Evolutionary conservation across 2,888 invertebrate species (phyloP).

Genomic region (Orgyia antiqua): DNA sequence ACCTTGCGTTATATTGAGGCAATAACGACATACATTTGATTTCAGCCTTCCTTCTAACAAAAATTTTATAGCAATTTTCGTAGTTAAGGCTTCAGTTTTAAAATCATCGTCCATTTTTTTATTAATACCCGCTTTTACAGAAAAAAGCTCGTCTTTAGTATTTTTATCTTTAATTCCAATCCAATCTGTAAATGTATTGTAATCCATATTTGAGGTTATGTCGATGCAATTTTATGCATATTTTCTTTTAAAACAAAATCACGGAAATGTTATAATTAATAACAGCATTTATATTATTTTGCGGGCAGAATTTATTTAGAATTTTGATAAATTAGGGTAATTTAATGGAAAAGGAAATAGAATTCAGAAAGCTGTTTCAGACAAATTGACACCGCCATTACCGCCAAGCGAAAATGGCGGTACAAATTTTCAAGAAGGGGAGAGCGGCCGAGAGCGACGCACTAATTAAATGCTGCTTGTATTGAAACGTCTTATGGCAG

Average conservation of each 20-base stretch:
- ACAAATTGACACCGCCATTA: slow-evolving; percentile 13
- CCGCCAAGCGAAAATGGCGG: slow-evolving; percentile 23
- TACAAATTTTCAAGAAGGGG: no score
- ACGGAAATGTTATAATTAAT: no score
- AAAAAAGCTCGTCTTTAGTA: no score
- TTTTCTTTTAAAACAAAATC: no score
- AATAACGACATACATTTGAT: slow-evolving; percentile 56
- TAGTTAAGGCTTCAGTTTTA: slow-evolving; percentile 33
- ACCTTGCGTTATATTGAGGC: slow-evolving; percentile 39
- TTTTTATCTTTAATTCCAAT: no score
- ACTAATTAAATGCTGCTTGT: slow-evolving; percentile 1
- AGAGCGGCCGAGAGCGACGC: slow-evolving; percentile 9
- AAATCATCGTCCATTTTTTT: not conserved
- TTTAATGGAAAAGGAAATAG: no score
- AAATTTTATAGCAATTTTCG: slow-evolving; percentile 52
- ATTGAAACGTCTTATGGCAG: slow-evolving; percentile 1
- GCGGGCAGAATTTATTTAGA: not conserved
- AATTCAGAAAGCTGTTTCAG: no score
- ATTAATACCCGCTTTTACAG: no score
- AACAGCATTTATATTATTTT: not conserved
- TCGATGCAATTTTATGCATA: no score
- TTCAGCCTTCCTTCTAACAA: slow-evolving; percentile 50
- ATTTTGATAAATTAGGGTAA: no score
- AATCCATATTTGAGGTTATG: slow-evolving; percentile 34
- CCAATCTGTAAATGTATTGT: slow-evolving; percentile 17